These are phyloP conservation scores for human (Homo sapiens) DNA, from an alignment of 2,113 vertebrate species.

Conservation along the genomic window DNA sequence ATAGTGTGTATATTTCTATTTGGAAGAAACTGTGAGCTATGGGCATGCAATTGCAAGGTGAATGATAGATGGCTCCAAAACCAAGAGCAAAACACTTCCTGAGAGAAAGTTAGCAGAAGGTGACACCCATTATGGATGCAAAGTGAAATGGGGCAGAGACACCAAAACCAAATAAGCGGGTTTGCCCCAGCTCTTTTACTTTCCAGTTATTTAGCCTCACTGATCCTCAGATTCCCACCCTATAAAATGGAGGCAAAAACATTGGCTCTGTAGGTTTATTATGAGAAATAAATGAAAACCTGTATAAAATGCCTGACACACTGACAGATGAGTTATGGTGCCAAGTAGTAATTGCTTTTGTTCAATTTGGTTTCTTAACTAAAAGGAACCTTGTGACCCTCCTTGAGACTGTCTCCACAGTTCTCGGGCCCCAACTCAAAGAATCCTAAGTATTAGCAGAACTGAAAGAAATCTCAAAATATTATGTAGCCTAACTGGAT, in stretches of 20 bases:
- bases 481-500: not conserved
- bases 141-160: not conserved
- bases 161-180: not conserved
- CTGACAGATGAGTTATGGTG: not conserved
- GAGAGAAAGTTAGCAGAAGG: not conserved
- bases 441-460: not conserved
- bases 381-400: not conserved
- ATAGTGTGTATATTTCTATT: not conserved
- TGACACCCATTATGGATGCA: not conserved
- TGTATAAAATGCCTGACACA: not conserved
- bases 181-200: not conserved
- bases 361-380: not conserved
- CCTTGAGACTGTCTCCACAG: not conserved
- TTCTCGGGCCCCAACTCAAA: not conserved
- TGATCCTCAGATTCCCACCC: not conserved
- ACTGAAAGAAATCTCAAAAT: constrained; percentile 13
- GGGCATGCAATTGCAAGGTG: not conserved
- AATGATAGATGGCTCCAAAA: not conserved
- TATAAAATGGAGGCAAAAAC: not conserved
- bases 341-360: not conserved
- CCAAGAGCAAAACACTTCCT: not conserved
- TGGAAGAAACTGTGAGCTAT: not conserved
- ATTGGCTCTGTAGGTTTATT: not conserved
- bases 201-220: not conserved
- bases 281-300: not conserved